Percentiles rank a stretch among this genome's conserved stretches.
Evolutionary conservation across 1,140 invertebrate genomes (phyloP).

Genomic region (Drosophila orosa): DNA sequence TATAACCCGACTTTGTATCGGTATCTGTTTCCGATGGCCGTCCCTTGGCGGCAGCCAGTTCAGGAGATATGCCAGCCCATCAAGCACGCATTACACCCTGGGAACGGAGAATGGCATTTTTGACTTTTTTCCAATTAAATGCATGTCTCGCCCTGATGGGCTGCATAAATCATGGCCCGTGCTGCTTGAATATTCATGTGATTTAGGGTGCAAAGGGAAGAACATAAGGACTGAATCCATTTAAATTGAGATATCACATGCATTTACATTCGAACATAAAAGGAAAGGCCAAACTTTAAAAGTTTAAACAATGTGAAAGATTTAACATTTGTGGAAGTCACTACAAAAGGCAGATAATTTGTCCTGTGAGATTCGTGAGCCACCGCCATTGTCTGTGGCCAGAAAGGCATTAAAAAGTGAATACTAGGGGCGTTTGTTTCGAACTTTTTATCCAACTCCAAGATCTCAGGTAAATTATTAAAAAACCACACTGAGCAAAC

Average conservation of each 20-base stretch:
- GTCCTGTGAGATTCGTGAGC: not conserved
- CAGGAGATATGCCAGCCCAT: constrained; percentile 21
- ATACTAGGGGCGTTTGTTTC: constrained; percentile 14
- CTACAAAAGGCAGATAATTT: constrained; percentile 16
- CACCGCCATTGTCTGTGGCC: constrained; percentile 2
- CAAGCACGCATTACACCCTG: constrained; percentile 1
- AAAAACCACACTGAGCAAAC: not conserved
- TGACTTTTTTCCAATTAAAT: constrained; percentile 46
- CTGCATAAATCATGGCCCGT: constrained; percentile 44
- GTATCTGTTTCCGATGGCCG: constrained; percentile 19
- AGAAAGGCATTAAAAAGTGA: constrained; percentile 8
- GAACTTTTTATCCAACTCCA: constrained; percentile 23
- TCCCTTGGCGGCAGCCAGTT: constrained; percentile 11
- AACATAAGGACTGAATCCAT: constrained; percentile 4
- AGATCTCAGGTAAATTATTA: constrained; percentile 14
- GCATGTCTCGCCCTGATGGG: constrained; percentile 26
- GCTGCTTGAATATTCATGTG: constrained; percentile 34
- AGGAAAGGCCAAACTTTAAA: not conserved
- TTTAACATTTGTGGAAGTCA: not conserved
- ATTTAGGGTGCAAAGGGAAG: not conserved
- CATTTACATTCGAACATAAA: not conserved
- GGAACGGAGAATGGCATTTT: constrained; percentile 15
- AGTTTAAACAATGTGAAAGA: not conserved
- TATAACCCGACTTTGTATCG: constrained; percentile 34
- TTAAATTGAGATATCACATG: constrained; percentile 6